These are phyloP conservation scores for Drosophila melanica DNA, from an alignment of 1,140 invertebrate species.

Conservation along the genomic window DNA sequence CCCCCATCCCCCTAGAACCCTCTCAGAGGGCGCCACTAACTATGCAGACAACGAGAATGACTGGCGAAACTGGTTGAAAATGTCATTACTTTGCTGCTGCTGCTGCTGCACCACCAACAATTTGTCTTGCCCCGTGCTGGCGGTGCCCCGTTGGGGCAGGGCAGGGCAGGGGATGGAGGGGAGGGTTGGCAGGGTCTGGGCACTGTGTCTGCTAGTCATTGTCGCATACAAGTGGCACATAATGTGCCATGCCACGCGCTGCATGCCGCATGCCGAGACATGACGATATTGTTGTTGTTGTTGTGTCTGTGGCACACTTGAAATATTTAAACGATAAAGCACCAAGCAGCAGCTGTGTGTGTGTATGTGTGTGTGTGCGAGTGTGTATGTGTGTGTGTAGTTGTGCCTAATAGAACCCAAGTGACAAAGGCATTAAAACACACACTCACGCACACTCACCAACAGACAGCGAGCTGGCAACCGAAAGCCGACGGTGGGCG, in stretches of 20 bases:
- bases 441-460: conserved; percentile 18
- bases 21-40: conserved; percentile 50
- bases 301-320: conserved; percentile 54
- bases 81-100: conserved; percentile 57
- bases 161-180: no score
- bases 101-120: conserved; percentile 58
- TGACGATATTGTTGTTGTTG: conserved; percentile 20
- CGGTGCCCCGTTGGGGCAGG: no score
- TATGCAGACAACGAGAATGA: conserved; percentile 27
- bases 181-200: background rate
- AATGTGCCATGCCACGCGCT: conserved; percentile 54
- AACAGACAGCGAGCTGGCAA: background rate
- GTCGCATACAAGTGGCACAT: conserved; percentile 67
- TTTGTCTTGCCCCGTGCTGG: conserved; percentile 51
- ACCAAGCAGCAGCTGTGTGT: conserved; percentile 30
- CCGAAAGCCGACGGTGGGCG: background rate
- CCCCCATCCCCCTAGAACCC: background rate
- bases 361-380: conserved; percentile 12
- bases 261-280: conserved; percentile 55
- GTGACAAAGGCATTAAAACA: conserved; percentile 65
- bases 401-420: conserved; percentile 75
- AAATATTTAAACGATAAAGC: conserved; percentile 78
- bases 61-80: conserved; percentile 46
- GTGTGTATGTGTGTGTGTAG: conserved; percentile 33
- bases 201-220: conserved; percentile 50